Conservation (phyloP, 2,797 vertebrate species). For the Onychomys arenicola region DNA sequence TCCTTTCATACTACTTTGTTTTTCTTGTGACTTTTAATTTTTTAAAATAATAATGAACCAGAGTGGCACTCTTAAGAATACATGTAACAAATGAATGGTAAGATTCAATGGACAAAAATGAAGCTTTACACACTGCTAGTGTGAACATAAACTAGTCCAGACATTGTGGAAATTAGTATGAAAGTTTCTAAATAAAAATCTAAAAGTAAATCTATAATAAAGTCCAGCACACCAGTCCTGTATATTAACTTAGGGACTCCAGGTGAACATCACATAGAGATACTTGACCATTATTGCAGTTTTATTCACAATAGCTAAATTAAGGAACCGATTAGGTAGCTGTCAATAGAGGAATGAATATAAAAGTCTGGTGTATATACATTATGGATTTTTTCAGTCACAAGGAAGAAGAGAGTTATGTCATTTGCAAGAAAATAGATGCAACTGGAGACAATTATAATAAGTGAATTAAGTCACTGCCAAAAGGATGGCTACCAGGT, state of each 20-base stretch:
- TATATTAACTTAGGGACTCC: neutral
- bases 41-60: neutral
- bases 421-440: neutral
- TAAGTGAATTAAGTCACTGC: neutral
- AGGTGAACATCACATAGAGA: neutral
- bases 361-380: neutral
- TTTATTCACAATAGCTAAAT: neutral
- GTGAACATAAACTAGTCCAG: neutral
- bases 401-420: neutral
- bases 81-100: neutral
- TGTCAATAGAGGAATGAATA: neutral
- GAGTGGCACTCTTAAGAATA: neutral
- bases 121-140: neutral
- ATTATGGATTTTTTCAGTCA: neutral
- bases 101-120: neutral
- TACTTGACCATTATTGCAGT: neutral
- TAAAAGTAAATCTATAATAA: neutral
- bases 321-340: neutral
- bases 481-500: neutral
- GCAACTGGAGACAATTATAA: neutral
- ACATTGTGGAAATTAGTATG: neutral
- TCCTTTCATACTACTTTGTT: neutral
- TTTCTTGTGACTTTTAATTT: neutral
- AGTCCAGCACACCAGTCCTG: neutral
- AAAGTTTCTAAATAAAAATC: neutral